Percentiles rank a stretch among this genome's conserved stretches.
Evolutionary conservation across 2,797 vertebrate genomes (phyloP).

Genomic region (Holocentrus rufus): DNA sequence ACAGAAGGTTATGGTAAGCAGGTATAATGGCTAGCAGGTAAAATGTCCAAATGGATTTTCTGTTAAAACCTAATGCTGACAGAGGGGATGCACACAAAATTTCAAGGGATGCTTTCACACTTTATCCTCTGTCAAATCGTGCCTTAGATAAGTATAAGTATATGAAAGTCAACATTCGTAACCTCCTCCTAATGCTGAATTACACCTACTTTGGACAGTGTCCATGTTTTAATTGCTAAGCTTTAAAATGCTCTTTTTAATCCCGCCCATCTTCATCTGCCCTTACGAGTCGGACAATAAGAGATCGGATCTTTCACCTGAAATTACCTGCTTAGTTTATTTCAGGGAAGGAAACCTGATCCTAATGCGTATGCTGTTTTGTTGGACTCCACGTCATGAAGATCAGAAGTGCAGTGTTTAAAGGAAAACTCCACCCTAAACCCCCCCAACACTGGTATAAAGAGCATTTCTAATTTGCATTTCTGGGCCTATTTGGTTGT

Average conservation of each 20-base stretch:
- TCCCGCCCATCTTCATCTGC: not conserved
- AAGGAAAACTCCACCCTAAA: not conserved
- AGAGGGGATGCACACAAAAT: not conserved
- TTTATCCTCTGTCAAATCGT: not conserved
- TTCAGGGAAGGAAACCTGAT: constrained; percentile 11
- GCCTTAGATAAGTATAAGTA: constrained; percentile 9
- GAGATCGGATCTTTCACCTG: not conserved
- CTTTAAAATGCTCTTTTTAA: constrained; percentile 42
- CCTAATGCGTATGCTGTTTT: not conserved
- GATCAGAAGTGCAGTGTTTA: not conserved
- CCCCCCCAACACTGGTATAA: too few relatives aligned
- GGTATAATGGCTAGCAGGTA: not conserved
- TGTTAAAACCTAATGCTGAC: constrained; percentile 33
- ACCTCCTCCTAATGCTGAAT: not conserved
- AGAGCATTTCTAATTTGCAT: too few relatives aligned
- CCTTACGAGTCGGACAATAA: constrained; percentile 6
- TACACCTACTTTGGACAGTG: not conserved
- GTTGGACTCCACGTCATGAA: not conserved
- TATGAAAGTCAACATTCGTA: constrained; percentile 3
- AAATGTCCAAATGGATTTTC: constrained; percentile 29
- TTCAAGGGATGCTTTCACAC: not conserved
- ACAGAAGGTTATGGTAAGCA: not conserved
- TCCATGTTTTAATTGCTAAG: constrained; percentile 21
- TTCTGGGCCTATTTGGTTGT: too few relatives aligned
- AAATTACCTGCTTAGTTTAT: constrained; percentile 25